Percentiles rank a stretch among this genome's conserved stretches.
These are phyloP conservation scores for Chironomus riparius DNA, from an alignment of 2,888 invertebrate genomes.

Conservation along the genomic window DNA sequence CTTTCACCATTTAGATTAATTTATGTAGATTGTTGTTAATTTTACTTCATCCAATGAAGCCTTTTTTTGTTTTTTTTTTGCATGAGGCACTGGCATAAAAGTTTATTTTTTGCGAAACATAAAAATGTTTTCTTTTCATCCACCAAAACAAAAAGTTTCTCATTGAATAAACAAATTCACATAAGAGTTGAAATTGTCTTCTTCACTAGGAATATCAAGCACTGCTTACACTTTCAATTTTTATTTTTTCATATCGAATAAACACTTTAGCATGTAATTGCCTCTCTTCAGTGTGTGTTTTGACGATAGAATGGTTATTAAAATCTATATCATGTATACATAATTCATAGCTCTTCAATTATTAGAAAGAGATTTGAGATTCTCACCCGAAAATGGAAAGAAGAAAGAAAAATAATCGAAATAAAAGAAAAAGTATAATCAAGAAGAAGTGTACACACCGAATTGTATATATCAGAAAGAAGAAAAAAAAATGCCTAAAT, in stretches of 20 bases:
- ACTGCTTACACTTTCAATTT: neutral
- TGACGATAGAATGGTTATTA: neutral
- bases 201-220: neutral
- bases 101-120: no score
- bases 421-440: neutral
- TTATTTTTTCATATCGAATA: neutral
- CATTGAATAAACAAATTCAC: no score
- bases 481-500: neutral
- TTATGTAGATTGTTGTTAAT: no score
- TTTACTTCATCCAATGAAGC: no score
- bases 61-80: no score
- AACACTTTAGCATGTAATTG: conserved; percentile 1
- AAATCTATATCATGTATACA: neutral
- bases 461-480: neutral
- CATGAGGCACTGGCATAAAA: no score
- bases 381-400: neutral
- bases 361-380: no score
- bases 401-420: neutral
- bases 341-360: neutral
- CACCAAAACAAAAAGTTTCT: no score
- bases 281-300: neutral
- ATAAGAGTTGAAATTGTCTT: no score
- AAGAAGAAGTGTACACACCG: neutral
- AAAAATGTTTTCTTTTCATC: no score
- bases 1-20: no score